These are phyloP conservation scores for Cololabis saira DNA, from an alignment of 2,113 vertebrate species.

Conservation along the genomic window DNA sequence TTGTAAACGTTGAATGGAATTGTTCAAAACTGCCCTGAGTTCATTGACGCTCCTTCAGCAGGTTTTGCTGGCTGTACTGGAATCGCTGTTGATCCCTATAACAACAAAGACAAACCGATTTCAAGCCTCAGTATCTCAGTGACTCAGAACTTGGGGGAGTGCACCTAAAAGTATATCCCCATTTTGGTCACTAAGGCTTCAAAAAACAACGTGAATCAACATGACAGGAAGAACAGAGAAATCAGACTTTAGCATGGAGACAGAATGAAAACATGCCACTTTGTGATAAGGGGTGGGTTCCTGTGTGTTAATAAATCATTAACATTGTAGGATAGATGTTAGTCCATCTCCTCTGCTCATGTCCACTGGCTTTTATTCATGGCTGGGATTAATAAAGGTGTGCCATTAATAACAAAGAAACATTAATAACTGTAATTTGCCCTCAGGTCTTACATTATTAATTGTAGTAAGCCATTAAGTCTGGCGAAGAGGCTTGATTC, in stretches of 20 bases:
- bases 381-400: conserved; percentile 14
- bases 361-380: background rate
- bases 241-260: background rate
- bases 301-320: background rate
- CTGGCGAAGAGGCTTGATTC: background rate
- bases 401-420: background rate
- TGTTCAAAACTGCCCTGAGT: conserved; percentile 1
- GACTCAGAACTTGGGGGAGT: background rate
- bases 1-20: background rate
- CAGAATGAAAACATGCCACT: background rate
- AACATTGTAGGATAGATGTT: background rate
- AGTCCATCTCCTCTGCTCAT: background rate
- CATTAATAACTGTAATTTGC: background rate
- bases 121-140: background rate
- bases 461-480: background rate
- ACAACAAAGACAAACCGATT: conserved; percentile 23
- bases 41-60: conserved; percentile 26
- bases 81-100: conserved; percentile 29
- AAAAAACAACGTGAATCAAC: conserved; percentile 13
- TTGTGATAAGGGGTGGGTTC: background rate
- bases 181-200: conserved; percentile 13
- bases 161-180: conserved; percentile 7
- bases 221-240: background rate
- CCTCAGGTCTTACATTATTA: background rate
- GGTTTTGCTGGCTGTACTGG: conserved; percentile 57